phyloP scores from a whole-genome alignment of 2,888 invertebrate genomes.

The Nephrocerus scutellatus region DNA sequence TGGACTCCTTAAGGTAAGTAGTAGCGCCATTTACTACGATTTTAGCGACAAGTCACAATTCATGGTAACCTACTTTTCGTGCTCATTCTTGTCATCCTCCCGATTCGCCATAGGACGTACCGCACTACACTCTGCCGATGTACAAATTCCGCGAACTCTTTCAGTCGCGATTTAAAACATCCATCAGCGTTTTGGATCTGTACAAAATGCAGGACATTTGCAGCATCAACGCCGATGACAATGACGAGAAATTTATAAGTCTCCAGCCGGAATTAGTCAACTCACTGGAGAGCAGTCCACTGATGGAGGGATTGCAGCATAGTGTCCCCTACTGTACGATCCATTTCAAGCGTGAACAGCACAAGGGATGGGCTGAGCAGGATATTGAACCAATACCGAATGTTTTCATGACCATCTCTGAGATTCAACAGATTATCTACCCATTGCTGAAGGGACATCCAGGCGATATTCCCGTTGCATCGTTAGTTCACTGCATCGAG shows the following conservation, averaged over 20 bases:
- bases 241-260: slow-evolving; percentile 65
- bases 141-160: slow-evolving; percentile 76
- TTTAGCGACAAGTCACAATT: too few species aligned
- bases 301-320: slow-evolving; percentile 48
- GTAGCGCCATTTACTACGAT: neutral
- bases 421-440: slow-evolving; percentile 43
- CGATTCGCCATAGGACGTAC: slow-evolving; percentile 56
- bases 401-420: slow-evolving; percentile 47
- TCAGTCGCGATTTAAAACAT: slow-evolving; percentile 70
- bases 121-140: slow-evolving; percentile 65
- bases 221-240: slow-evolving; percentile 61
- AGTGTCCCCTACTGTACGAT: slow-evolving; percentile 58
- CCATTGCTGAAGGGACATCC: slow-evolving; percentile 41
- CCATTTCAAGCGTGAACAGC: slow-evolving; percentile 55
- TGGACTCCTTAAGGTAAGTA: slow-evolving; percentile 55
- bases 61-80: too few species aligned
- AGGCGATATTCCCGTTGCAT: slow-evolving; percentile 45
- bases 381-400: slow-evolving; percentile 59
- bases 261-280: slow-evolving; percentile 57
- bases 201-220: slow-evolving; percentile 71
- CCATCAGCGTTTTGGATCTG: slow-evolving; percentile 60
- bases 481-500: slow-evolving; percentile 44
- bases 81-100: neutral
- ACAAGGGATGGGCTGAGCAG: slow-evolving; percentile 71
- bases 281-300: slow-evolving; percentile 49